Conservation (phyloP, 2,797 vertebrate species). For the Sardinella longiceps region DNA sequence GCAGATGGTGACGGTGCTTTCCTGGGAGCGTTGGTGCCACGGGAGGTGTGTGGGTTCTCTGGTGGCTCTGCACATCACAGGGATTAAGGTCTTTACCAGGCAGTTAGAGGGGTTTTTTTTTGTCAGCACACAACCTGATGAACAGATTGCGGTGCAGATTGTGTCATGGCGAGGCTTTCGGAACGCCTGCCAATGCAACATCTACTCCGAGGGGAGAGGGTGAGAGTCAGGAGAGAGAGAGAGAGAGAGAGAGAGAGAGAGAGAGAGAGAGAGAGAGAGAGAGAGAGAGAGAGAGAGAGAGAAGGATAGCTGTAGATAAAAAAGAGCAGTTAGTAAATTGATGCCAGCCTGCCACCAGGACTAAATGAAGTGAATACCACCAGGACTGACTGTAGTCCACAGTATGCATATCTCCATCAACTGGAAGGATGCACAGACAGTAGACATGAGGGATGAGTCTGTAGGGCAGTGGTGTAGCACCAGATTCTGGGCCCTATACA, state of each 20-base stretch:
- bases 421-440: neutral
- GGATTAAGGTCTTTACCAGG: slow-evolving; percentile 11
- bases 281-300: neutral
- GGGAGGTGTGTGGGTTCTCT: slow-evolving; percentile 3
- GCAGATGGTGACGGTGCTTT: slow-evolving; percentile 26
- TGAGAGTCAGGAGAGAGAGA: neutral
- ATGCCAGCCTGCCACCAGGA: neutral
- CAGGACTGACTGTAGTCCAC: neutral
- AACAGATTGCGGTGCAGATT: slow-evolving; percentile 35
- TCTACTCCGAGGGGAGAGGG: neutral
- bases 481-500: too few relatives aligned
- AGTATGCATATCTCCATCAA: neutral
- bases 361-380: neutral
- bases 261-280: neutral
- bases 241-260: neutral
- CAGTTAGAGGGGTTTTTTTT: neutral
- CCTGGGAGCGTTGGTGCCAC: slow-evolving; percentile 2
- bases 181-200: neutral
- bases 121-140: slow-evolving; percentile 24
- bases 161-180: slow-evolving; percentile 1
- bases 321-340: neutral
- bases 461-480: too few relatives aligned
- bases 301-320: neutral
- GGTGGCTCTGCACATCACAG: slow-evolving; percentile 16
- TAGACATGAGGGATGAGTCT: neutral